Conservation (phyloP, 92 coral and sea anemone genomes). For the Umimayanthus chanpuru region DNA sequence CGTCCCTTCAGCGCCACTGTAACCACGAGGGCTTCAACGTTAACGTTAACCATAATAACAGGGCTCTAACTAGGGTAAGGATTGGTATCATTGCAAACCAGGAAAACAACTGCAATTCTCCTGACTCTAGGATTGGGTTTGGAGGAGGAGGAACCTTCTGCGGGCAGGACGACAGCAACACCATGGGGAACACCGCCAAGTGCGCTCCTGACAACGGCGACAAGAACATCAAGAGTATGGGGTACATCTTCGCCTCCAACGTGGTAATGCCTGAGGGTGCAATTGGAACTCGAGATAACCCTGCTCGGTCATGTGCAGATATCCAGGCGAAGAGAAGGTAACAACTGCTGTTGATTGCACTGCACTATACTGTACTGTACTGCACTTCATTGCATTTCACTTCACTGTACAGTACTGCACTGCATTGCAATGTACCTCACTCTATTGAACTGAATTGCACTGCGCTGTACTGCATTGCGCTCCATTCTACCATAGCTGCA, state of each 20-base stretch:
- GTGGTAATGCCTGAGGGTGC: not conserved
- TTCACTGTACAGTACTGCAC: too few relatives aligned
- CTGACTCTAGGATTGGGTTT: constrained; percentile 44
- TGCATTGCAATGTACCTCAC: too few relatives aligned
- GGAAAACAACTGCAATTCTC: constrained; percentile 12
- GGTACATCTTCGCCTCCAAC: constrained; percentile 35
- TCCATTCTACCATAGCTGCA: too few relatives aligned
- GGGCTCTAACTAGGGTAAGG: constrained; percentile 6
- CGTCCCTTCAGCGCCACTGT: constrained; percentile 32
- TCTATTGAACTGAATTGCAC: too few relatives aligned
- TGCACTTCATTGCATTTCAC: too few relatives aligned
- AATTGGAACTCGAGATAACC: constrained; percentile 35
- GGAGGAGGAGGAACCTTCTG: constrained; percentile 22
- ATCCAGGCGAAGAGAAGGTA: constrained; percentile 34
- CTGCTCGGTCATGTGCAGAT: constrained; percentile 49
- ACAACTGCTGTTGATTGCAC: not conserved
- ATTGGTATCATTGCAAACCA: constrained; percentile 27
- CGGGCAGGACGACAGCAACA: constrained; percentile 25
- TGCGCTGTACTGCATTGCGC: too few relatives aligned
- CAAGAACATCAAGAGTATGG: constrained; percentile 38
- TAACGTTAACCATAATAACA: not conserved
- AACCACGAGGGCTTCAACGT: constrained; percentile 31
- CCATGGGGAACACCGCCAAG: constrained; percentile 36
- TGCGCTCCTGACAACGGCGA: constrained; percentile 23
- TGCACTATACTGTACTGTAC: too few relatives aligned